Evolutionary conservation across 2,888 invertebrate species (phyloP).

Genomic region (Ethmia dodecea): DNA sequence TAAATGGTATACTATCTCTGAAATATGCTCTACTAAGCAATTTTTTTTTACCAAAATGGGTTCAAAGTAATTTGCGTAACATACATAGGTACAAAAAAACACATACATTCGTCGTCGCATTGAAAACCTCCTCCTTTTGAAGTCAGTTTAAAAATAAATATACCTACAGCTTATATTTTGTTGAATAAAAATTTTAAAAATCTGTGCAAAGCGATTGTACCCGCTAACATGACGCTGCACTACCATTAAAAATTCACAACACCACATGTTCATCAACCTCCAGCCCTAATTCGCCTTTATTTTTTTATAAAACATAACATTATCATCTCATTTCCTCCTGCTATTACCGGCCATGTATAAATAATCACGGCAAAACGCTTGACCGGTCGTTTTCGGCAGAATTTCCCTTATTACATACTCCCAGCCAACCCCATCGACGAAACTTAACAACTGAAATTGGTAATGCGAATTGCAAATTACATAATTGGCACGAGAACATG

Average conservation of each 20-base stretch:
- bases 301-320: slow-evolving; percentile 26
- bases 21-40: no score
- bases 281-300: slow-evolving; percentile 9
- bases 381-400: slow-evolving; percentile 35
- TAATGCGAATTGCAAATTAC: slow-evolving; percentile 67
- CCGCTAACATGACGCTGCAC: no score
- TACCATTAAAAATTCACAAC: slow-evolving; percentile 7
- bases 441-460: slow-evolving; percentile 64
- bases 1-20: no score
- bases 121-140: no score
- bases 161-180: no score
- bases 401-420: slow-evolving; percentile 58
- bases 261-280: slow-evolving; percentile 2
- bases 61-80: no score
- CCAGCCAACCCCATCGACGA: slow-evolving; percentile 37
- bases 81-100: no score
- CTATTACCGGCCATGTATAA: slow-evolving; percentile 32
- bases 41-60: no score
- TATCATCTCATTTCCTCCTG: slow-evolving; percentile 55
- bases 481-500: slow-evolving; percentile 54
- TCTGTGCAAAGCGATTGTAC: no score
- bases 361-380: slow-evolving; percentile 34
- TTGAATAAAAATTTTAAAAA: no score
- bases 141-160: no score
- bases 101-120: no score